Evolutionary conservation across 2,113 vertebrate genomes (phyloP).

Genomic region (Mesoclemmys tuberculata): DNA sequence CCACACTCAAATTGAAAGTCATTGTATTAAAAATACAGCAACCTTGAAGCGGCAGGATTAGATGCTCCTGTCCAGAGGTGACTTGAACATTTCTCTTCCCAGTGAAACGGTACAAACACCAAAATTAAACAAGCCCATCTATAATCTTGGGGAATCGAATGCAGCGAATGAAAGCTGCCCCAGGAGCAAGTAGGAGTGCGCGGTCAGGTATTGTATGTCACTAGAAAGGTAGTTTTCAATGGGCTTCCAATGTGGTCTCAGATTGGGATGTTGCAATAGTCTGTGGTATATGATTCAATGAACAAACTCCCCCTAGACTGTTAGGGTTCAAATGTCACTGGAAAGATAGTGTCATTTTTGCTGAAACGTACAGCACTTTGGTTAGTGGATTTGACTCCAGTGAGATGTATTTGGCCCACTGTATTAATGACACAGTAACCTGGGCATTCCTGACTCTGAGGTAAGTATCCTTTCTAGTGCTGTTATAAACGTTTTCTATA

Average conservation of each 20-base stretch:
- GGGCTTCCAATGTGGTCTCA: background rate
- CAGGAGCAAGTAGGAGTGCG: background rate
- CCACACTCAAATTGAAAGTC: background rate
- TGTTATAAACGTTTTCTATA: background rate
- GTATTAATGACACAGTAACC: background rate
- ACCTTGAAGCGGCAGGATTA: background rate
- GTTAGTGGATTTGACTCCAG: too few species aligned
- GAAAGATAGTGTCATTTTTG: too few species aligned
- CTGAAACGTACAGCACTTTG: too few species aligned
- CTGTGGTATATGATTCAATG: background rate
- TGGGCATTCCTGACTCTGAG: background rate
- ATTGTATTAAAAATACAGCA: background rate
- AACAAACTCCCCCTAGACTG: too few species aligned
- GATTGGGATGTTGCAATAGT: background rate
- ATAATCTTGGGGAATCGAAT: background rate
- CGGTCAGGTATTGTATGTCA: background rate
- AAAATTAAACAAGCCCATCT: background rate
- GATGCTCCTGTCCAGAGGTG: background rate
- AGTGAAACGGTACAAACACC: background rate
- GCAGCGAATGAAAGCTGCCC: background rate
- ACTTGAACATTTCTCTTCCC: background rate
- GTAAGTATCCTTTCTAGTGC: background rate
- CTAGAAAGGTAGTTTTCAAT: background rate
- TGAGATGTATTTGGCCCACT: too few species aligned
- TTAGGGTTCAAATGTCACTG: too few species aligned